These are phyloP conservation scores for Enteromius paludinosus DNA, from an alignment of 2,797 vertebrate genomes.

Conservation along the genomic window DNA sequence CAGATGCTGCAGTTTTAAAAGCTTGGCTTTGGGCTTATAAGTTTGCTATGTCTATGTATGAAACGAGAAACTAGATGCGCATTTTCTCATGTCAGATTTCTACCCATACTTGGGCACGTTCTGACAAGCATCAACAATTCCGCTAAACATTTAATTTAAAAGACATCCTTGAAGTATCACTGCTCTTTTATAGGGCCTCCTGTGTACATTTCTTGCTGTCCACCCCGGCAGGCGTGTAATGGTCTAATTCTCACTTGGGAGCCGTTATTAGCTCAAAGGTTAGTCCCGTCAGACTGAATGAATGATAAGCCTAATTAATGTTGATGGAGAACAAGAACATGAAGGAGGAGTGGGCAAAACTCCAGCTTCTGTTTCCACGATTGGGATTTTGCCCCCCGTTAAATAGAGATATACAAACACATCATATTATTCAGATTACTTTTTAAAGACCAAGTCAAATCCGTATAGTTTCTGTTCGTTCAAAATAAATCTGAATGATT, in stretches of 20 bases:
- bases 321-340: slow-evolving; percentile 47
- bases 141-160: background rate
- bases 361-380: slow-evolving; percentile 18
- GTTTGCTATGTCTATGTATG: background rate
- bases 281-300: slow-evolving; percentile 45
- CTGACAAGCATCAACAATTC: background rate
- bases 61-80: background rate
- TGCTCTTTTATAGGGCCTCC: slow-evolving; percentile 14
- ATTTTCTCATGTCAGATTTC: background rate
- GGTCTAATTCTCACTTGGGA: slow-evolving; percentile 47
- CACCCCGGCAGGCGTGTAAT: slow-evolving; percentile 50
- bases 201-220: slow-evolving; percentile 28
- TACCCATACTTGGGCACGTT: background rate
- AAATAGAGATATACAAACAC: background rate
- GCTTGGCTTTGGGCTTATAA: background rate
- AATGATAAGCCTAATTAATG: slow-evolving; percentile 55
- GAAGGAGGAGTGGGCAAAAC: slow-evolving; percentile 43
- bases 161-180: background rate
- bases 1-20: slow-evolving; percentile 14
- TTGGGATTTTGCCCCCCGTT: slow-evolving; percentile 8
- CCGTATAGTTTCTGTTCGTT: background rate
- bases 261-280: slow-evolving; percentile 58
- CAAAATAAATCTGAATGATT: background rate
- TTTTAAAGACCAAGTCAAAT: background rate
- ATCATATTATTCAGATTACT: slow-evolving; percentile 32